phyloP scores from a whole-genome alignment of 2,888 invertebrate genomes.

The Philaethria dido region DNA sequence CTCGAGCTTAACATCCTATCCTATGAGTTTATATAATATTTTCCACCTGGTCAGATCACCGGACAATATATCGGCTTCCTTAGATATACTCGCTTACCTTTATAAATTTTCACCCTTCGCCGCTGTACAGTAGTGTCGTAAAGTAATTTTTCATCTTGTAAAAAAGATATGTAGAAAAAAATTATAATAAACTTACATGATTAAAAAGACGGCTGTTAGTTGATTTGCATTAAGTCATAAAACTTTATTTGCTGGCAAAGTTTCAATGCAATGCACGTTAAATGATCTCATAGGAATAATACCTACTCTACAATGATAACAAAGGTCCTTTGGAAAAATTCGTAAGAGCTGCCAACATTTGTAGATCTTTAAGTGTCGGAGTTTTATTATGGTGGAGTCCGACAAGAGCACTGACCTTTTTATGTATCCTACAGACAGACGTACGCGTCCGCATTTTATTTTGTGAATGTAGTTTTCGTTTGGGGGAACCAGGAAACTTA shows the following conservation, averaged over 20 bases:
- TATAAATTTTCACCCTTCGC: no score
- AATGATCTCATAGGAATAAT: constrained; percentile 36
- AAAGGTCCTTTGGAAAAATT: constrained; percentile 27
- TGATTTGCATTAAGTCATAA: not conserved
- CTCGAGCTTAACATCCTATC: no score
- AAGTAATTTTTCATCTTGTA: no score
- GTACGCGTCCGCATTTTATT: constrained; percentile 73
- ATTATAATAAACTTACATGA: not conserved
- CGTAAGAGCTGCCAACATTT: constrained; percentile 24
- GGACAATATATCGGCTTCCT: no score
- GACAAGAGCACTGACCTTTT: constrained; percentile 68
- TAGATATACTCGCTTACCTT: no score
- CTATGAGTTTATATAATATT: no score
- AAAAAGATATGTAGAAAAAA: no score
- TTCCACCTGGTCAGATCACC: no score
- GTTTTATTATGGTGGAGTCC: constrained; percentile 51
- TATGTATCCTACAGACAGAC: constrained; percentile 70
- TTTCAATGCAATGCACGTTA: constrained; percentile 34
- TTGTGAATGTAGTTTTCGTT: constrained; percentile 58
- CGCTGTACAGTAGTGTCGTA: no score
- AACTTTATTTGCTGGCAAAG: constrained; percentile 27
- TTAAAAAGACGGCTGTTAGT: not conserved
- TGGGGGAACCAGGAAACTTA: constrained; percentile 55
- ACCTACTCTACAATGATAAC: constrained; percentile 12
- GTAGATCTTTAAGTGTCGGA: constrained; percentile 29